Evolutionary conservation across 1,140 invertebrate species (phyloP).

Genomic region (Drosophila pectinifera): DNA sequence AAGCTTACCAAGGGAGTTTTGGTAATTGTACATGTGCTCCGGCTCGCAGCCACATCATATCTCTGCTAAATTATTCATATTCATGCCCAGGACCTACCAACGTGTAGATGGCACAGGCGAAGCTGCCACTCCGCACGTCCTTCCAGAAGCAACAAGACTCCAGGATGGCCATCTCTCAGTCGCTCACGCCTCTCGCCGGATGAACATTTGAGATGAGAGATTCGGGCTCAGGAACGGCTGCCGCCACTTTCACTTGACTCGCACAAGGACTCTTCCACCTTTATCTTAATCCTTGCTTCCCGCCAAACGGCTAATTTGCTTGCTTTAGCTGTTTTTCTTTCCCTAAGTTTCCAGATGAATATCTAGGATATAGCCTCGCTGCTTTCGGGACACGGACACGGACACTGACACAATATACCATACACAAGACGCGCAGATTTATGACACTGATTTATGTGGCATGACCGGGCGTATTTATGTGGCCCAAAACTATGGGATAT

Average conservation of each 20-base stretch:
- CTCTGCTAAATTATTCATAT: slow-evolving; percentile 30
- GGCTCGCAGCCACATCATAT: slow-evolving; percentile 14
- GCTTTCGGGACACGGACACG: slow-evolving; percentile 43
- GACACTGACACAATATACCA: slow-evolving; percentile 67
- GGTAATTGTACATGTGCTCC: neutral
- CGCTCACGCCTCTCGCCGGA: slow-evolving; percentile 35
- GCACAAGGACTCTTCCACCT: slow-evolving; percentile 24
- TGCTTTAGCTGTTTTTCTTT: slow-evolving; percentile 26
- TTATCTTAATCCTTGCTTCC: slow-evolving; percentile 46
- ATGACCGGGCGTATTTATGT: slow-evolving; percentile 34
- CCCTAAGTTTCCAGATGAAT: slow-evolving; percentile 24
- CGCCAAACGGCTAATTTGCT: slow-evolving; percentile 55
- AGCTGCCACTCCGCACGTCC: slow-evolving; percentile 91
- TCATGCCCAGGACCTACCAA: slow-evolving; percentile 87
- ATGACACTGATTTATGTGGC: slow-evolving; percentile 78
- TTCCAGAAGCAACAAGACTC: slow-evolving; percentile 93
- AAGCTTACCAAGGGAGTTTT: slow-evolving; percentile 6
- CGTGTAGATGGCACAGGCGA: slow-evolving; percentile 91
- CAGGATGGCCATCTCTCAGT: slow-evolving; percentile 89
- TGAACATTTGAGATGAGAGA: slow-evolving; percentile 36
- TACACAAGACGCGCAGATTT: slow-evolving; percentile 67
- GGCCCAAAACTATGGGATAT: slow-evolving; percentile 7
- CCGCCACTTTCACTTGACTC: slow-evolving; percentile 74
- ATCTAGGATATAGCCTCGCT: slow-evolving; percentile 45
- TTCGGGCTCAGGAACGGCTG: slow-evolving; percentile 44